These are phyloP conservation scores for Calcarius lapponicus DNA, from an alignment of 2,797 vertebrate species.

Conservation along the genomic window DNA sequence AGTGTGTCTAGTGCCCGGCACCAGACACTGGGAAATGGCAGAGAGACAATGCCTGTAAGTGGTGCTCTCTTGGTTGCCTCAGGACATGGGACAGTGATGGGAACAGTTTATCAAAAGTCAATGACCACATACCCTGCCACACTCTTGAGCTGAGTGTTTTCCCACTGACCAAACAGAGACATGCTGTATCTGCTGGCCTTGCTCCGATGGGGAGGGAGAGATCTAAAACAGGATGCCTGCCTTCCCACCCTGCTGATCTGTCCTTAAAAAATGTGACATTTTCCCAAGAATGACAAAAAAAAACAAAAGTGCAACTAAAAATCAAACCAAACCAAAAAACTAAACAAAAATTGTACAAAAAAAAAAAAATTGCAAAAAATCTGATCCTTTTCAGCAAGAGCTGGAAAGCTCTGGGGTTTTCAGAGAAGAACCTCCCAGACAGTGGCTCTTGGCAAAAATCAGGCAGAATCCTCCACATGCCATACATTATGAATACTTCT, in stretches of 20 bases:
- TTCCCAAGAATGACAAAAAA: not conserved
- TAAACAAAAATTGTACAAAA: not conserved
- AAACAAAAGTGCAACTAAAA: not conserved
- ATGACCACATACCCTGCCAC: not conserved
- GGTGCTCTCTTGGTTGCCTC: not conserved
- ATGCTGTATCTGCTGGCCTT: not conserved
- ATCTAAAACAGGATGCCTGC: not conserved
- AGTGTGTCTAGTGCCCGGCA: not conserved
- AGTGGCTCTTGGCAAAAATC: not conserved
- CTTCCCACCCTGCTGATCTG: not conserved
- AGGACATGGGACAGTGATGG: fast-evolving
- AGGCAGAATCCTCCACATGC: not conserved
- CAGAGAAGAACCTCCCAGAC: not conserved
- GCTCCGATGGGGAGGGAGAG: not conserved
- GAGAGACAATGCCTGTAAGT: not conserved
- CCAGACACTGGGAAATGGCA: not conserved
- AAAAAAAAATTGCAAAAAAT: not conserved
- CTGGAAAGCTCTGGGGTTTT: not conserved
- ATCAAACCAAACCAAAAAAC: not conserved
- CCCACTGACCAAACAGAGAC: not conserved
- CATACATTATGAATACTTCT: not conserved
- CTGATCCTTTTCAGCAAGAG: not conserved
- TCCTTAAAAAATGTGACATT: not conserved
- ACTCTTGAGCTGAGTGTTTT: not conserved
- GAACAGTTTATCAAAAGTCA: not conserved